A percentile compares a stretch with the other conserved stretches of the same genome.
phyloP scores from a whole-genome alignment of 2,113 vertebrate genomes.

The Nerophis ophidion region DNA sequence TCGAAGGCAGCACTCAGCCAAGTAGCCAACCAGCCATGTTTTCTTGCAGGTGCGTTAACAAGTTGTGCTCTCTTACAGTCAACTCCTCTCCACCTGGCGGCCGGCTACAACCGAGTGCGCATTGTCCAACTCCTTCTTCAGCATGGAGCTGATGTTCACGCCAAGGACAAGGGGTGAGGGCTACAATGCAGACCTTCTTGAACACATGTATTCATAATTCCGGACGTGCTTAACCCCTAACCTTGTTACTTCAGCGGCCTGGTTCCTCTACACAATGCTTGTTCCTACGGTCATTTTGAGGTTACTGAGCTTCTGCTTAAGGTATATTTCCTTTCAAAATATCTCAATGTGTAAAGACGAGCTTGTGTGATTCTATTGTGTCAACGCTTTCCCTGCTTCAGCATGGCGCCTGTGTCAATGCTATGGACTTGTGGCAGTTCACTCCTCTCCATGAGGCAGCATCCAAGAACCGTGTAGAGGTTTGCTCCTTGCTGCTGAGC shows the following conservation, averaged over 20 bases:
- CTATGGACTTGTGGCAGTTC: slow-evolving; percentile 99
- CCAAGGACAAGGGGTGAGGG: slow-evolving; percentile 94
- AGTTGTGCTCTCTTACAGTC: slow-evolving; percentile 74
- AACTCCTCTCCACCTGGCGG: slow-evolving; percentile 92
- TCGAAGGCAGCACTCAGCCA: slow-evolving; percentile 28
- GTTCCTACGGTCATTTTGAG: slow-evolving; percentile 96
- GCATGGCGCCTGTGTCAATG: slow-evolving; percentile 97
- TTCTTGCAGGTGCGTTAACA: slow-evolving; percentile 16
- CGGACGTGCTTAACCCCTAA: not conserved
- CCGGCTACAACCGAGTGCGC: slow-evolving; percentile 94
- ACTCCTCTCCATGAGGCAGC: slow-evolving; percentile 96
- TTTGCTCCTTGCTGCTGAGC: slow-evolving; percentile 91
- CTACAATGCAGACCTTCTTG: not conserved
- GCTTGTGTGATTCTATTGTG: not conserved
- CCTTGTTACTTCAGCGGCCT: slow-evolving; percentile 76
- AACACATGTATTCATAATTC: not conserved
- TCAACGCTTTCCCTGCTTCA: slow-evolving; percentile 37
- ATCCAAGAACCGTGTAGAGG: slow-evolving; percentile 95
- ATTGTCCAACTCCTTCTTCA: slow-evolving; percentile 97
- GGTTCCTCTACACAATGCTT: slow-evolving; percentile 98
- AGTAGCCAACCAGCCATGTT: not conserved
- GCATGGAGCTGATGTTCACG: slow-evolving; percentile 94
- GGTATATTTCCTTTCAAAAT: slow-evolving; percentile 70
- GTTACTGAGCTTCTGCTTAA: slow-evolving; percentile 96
- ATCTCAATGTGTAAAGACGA: not conserved